These are phyloP conservation scores for Zaprionus vittiger DNA, from an alignment of 1,140 invertebrate species.

Conservation along the genomic window DNA sequence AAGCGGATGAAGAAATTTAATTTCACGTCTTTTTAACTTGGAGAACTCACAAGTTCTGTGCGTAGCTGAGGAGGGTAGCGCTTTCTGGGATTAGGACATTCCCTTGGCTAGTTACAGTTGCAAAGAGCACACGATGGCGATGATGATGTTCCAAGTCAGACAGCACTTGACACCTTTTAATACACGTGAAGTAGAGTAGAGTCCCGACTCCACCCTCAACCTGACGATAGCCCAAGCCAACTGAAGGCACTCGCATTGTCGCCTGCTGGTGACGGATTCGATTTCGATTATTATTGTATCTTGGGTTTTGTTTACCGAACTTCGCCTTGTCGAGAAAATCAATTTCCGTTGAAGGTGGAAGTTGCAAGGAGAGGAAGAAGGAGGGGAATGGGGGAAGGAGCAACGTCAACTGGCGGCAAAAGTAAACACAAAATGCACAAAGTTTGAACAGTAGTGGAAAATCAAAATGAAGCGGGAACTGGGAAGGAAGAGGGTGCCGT, in stretches of 20 bases:
- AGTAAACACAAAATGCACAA: conserved; percentile 72
- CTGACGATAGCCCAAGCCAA: conserved; percentile 9
- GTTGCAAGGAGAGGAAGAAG: neutral
- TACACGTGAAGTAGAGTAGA: neutral
- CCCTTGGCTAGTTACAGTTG: conserved; percentile 36
- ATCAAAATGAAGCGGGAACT: conserved; percentile 3
- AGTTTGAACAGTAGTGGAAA: conserved; percentile 61
- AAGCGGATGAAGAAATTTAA: conserved; percentile 80
- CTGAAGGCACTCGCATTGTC: conserved; percentile 38
- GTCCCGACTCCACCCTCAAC: neutral
- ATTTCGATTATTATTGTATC: conserved; percentile 76
- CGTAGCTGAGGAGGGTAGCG: conserved; percentile 12
- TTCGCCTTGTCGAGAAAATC: conserved; percentile 57
- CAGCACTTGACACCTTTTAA: conserved; percentile 70
- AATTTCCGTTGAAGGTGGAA: conserved; percentile 64
- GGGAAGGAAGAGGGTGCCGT: neutral
- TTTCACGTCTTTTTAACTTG: conserved; percentile 77
- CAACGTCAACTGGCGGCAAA: conserved; percentile 40
- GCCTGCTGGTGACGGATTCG: conserved; percentile 67
- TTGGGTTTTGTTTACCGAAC: conserved; percentile 73
- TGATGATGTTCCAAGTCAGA: conserved; percentile 35
- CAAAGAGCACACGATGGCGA: conserved; percentile 7
- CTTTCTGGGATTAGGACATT: conserved; percentile 30
- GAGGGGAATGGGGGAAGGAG: neutral
- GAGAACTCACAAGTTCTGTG: conserved; percentile 47